Evolutionary conservation across 2,888 invertebrate genomes (phyloP), one percentile per base, ranked within the genome.

Genomic region (Ormyrus labotus): DNA sequence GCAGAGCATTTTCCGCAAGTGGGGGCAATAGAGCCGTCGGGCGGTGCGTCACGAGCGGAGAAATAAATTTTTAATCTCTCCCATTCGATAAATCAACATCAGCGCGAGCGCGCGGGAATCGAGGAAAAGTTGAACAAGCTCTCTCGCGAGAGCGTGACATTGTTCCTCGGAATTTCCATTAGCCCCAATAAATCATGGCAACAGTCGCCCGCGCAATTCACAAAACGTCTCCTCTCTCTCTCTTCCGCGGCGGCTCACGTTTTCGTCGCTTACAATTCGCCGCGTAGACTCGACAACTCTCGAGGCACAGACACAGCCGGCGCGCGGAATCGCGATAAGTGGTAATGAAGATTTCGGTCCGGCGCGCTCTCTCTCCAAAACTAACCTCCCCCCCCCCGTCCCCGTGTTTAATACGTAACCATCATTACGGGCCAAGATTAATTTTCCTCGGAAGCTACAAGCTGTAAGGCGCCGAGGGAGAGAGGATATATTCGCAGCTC

Each of bases 321-420:
- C 60, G 13, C 47, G 48, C 19, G 34, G 77, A 63, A 63, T 69
- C 63, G 76, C 64, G 79, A 80, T 82, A 82, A 82, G 82, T 80
- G 74, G 80, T 78, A 82, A 82, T 80, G 82, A 82, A 80, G 80
- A 82, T 80, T 82, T 71, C 76, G 48, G 13, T 72, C n/a, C 57
- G 34, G 34, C 34, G 34, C 34, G 34, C 34, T 34, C 34, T 34
- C 34, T 48, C 50, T 55, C n/a, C 19, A 57, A 50, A 68, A 60
- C 50, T 60, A 68, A 34, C 34, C 34, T 4, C 34, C 34, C 34
- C 2, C 34, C 34, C 34, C 34, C 2, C 34, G 3, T 34, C 34
- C 68, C 73, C 74, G 48, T 53, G 51, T 72, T 69, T 75, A 72
- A 80, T 78, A 70, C 80, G 74, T 57, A 71, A 67, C 72, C 58